A percentile compares a stretch with the other conserved stretches of the same genome.
phyloP scores from a whole-genome alignment of 2,888 invertebrate genomes.

The Hypselothyrea guttata region DNA sequence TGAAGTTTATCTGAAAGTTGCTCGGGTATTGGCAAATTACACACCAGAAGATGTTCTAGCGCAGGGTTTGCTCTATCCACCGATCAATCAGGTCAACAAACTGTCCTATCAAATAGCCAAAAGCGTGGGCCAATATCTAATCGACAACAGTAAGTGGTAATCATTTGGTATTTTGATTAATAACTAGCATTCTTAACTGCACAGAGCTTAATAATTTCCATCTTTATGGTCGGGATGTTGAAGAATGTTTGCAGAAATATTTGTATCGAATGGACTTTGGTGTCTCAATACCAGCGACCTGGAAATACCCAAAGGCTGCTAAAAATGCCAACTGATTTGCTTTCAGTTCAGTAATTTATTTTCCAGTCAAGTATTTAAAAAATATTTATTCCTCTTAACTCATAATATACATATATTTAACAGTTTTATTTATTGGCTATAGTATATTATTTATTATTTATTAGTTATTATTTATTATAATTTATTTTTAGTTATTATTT shows the following conservation, averaged over 20 bases:
- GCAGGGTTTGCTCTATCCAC: conserved; percentile 38
- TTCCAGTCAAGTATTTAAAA: no score
- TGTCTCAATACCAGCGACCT: conserved; percentile 20
- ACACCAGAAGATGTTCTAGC: conserved; percentile 1
- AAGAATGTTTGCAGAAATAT: conserved; percentile 6
- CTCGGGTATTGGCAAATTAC: conserved; percentile 42
- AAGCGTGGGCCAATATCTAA: conserved; percentile 34
- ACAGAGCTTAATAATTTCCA: conserved; percentile 6
- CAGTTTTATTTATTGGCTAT: no score
- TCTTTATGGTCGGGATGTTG: conserved; percentile 29
- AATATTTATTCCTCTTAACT: no score
- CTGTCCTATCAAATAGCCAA: conserved; percentile 33
- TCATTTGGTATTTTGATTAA: neutral
- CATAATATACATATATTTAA: no score
- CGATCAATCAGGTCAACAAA: conserved; percentile 21
- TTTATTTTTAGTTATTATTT: no score
- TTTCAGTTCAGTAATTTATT: neutral
- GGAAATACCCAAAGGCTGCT: conserved; percentile 43
- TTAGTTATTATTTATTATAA: no score
- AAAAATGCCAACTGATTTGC: neutral
- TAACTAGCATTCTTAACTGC: neutral
- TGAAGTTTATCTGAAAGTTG: conserved; percentile 45
- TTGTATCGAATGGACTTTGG: conserved; percentile 23
- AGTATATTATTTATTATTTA: no score
- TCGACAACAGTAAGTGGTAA: conserved; percentile 9